A percentile compares a stretch with the other conserved stretches of the same genome.
Evolutionary conservation across 1,140 invertebrate genomes (phyloP).

Genomic region (Cydia strobilella): DNA sequence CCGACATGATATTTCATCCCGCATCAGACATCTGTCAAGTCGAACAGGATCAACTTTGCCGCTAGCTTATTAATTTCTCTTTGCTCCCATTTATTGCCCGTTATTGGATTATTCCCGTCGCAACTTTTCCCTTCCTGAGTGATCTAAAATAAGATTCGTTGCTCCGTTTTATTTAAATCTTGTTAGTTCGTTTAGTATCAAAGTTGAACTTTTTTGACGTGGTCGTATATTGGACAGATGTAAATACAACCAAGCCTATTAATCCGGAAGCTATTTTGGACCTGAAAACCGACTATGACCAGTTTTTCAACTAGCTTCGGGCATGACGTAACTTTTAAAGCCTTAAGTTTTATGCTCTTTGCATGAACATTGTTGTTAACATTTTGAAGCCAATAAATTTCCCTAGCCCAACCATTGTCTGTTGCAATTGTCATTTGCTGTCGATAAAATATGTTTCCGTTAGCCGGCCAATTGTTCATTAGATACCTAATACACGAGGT

Average conservation of each 20-base stretch:
- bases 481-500: conserved; percentile 33
- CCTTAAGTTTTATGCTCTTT: background rate
- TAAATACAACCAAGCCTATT: conserved; percentile 17
- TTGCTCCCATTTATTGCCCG: conserved; percentile 55
- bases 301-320: background rate
- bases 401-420: conserved; percentile 21
- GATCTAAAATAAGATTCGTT: conserved; percentile 56
- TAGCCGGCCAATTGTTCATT: conserved; percentile 29
- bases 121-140: conserved; percentile 55
- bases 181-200: conserved; percentile 19
- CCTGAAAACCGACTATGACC: background rate
- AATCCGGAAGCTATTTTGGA: background rate
- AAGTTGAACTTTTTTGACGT: conserved; percentile 7
- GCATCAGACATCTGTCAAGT: conserved; percentile 63
- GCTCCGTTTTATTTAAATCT: conserved; percentile 39
- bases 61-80: conserved; percentile 62
- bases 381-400: conserved; percentile 6
- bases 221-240: conserved; percentile 17
- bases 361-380: conserved; percentile 19
- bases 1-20: conserved; percentile 63
- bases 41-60: conserved; percentile 63
- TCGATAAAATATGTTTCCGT: conserved; percentile 33
- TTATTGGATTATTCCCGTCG: conserved; percentile 68
- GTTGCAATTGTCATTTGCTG: conserved; percentile 27
- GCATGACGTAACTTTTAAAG: background rate